Evolutionary conservation across 2,797 vertebrate species (phyloP).

Genomic region (Arrhamphus sclerolepis): DNA sequence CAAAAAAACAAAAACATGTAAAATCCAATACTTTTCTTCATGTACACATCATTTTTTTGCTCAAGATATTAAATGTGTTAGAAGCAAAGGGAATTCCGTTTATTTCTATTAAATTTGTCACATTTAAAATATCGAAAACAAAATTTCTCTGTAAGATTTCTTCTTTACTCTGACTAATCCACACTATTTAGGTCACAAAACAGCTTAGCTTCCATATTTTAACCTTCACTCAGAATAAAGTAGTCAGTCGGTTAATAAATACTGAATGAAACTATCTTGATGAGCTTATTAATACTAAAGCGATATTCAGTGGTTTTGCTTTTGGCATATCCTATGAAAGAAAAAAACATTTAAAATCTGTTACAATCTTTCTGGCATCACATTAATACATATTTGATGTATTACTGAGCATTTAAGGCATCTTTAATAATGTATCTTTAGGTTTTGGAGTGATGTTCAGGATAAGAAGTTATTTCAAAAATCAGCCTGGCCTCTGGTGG

Average conservation of each 20-base stretch:
- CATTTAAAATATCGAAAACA: too few species aligned
- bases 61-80: neutral
- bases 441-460: neutral
- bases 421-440: slow-evolving; percentile 4
- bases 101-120: too few species aligned
- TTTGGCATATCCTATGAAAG: neutral
- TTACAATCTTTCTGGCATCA: neutral
- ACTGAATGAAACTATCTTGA: neutral
- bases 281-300: neutral
- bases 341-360: neutral
- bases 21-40: too few species aligned
- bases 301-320: too few species aligned
- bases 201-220: neutral
- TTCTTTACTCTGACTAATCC: neutral
- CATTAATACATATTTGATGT: neutral
- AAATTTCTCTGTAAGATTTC: neutral
- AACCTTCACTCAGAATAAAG: neutral
- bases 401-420: neutral
- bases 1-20: too few species aligned
- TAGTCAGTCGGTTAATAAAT: neutral
- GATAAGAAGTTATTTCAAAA: neutral
- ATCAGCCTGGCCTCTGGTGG: neutral
- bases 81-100: too few species aligned
- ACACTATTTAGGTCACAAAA: neutral
- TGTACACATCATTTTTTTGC: slow-evolving; percentile 2